phyloP scores from a whole-genome alignment of 2,888 invertebrate genomes.

The Pristionchus japonicus region DNA sequence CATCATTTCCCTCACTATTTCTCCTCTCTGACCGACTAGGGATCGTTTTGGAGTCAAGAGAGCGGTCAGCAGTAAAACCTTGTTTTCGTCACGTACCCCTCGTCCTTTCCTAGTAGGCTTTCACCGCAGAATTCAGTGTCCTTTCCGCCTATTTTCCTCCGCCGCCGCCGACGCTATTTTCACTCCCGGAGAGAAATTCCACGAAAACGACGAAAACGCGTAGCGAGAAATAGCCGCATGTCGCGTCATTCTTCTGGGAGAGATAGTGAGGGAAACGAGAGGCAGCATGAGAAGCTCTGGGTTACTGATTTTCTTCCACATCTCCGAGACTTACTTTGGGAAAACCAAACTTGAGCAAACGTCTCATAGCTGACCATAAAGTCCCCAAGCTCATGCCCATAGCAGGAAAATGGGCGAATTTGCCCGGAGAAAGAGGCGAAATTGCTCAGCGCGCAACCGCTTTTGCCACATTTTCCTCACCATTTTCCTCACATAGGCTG shows the following conservation, averaged over 20 bases:
- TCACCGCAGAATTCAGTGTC: not conserved
- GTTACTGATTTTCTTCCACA: not conserved
- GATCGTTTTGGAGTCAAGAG: too few species aligned
- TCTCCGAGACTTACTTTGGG: too few species aligned
- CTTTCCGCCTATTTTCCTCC: slow-evolving; percentile 24
- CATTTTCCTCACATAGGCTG: not conserved
- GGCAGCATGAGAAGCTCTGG: not conserved
- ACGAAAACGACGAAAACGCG: not conserved
- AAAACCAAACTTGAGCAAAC: too few species aligned
- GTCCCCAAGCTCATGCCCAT: not conserved
- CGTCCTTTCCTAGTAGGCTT: not conserved
- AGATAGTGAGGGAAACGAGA: not conserved
- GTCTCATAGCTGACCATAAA: too few species aligned
- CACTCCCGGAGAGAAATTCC: slow-evolving; percentile 8
- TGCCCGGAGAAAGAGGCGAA: not conserved
- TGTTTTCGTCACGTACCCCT: slow-evolving; percentile 10
- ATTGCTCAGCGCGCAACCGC: slow-evolving; percentile 1
- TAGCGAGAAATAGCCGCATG: not conserved
- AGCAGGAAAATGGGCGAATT: not conserved
- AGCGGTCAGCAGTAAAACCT: too few species aligned
- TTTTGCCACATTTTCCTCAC: slow-evolving; percentile 1
- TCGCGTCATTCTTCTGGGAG: not conserved
- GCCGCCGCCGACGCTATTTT: not conserved
- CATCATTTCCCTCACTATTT: too few species aligned
- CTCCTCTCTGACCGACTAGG: not conserved